These are phyloP conservation scores for Polyodon spathula DNA, from an alignment of 2,113 vertebrate genomes.

Conservation along the genomic window DNA sequence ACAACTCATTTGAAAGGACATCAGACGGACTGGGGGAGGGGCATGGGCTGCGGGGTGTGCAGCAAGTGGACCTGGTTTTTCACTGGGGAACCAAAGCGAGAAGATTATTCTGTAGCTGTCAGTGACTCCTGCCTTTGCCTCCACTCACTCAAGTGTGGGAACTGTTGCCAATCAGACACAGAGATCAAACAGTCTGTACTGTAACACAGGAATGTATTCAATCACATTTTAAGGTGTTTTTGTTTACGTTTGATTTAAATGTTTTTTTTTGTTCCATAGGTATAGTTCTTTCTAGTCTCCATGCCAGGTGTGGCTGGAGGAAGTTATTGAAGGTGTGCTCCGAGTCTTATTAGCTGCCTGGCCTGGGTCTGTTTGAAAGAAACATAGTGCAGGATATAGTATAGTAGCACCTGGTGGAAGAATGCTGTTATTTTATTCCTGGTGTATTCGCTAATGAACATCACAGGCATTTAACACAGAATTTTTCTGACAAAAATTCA, in stretches of 20 bases:
- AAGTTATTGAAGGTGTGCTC: no score
- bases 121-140: constrained; percentile 31
- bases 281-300: no score
- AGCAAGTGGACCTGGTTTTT: constrained; percentile 29
- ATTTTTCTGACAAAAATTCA: constrained; percentile 17
- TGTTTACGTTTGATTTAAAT: no score
- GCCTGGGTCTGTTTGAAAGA: background rate
- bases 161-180: background rate
- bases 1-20: constrained; percentile 4
- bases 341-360: no score
- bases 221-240: no score
- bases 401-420: background rate
- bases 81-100: constrained; percentile 28
- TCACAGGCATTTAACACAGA: no score
- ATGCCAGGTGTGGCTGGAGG: no score
- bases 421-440: no score
- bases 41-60: constrained; percentile 26
- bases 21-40: constrained; percentile 29
- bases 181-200: background rate
- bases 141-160: constrained; percentile 16
- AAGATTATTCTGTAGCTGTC: constrained; percentile 38
- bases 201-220: background rate
- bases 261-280: no score
- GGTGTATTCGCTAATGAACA: no score
- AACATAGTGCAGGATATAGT: background rate